Evolutionary conservation across 2,113 vertebrate genomes (phyloP).

Genomic region (Sceloporus undulatus): DNA sequence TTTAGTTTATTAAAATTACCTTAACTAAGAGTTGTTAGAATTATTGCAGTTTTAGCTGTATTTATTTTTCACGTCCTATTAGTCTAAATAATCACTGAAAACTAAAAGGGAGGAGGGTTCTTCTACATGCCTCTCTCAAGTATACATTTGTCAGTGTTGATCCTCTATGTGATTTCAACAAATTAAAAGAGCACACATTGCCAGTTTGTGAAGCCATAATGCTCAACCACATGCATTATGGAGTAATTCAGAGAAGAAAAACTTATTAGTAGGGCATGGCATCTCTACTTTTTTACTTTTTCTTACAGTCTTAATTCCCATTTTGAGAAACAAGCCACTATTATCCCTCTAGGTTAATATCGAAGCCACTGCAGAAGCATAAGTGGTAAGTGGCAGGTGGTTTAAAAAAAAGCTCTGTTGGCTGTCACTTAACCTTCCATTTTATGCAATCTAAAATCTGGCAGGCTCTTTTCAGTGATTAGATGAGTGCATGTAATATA

Average conservation of each 20-base stretch:
- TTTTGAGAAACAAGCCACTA: neutral
- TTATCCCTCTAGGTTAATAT: neutral
- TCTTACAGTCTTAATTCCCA: neutral
- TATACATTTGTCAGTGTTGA: neutral
- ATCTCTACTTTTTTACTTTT: neutral
- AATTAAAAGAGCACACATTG: neutral
- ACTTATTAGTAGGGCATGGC: neutral
- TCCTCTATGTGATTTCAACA: neutral
- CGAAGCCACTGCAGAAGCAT: too few relatives aligned
- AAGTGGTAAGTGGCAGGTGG: neutral
- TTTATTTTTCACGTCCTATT: constrained; percentile 16
- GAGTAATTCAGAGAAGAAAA: neutral
- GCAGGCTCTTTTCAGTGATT: neutral
- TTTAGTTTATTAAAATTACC: neutral
- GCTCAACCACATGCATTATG: neutral
- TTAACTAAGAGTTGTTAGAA: constrained; percentile 7
- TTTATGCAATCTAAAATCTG: neutral
- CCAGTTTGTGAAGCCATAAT: neutral
- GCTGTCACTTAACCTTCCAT: neutral
- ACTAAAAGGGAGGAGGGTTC: neutral
- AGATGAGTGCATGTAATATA: neutral
- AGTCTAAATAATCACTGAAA: neutral
- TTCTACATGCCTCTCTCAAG: neutral
- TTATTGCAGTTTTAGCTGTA: constrained; percentile 15
- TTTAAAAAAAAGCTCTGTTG: neutral